Conservation (phyloP, 2,888 invertebrate genomes). For the Dendrolimus houi region DNA sequence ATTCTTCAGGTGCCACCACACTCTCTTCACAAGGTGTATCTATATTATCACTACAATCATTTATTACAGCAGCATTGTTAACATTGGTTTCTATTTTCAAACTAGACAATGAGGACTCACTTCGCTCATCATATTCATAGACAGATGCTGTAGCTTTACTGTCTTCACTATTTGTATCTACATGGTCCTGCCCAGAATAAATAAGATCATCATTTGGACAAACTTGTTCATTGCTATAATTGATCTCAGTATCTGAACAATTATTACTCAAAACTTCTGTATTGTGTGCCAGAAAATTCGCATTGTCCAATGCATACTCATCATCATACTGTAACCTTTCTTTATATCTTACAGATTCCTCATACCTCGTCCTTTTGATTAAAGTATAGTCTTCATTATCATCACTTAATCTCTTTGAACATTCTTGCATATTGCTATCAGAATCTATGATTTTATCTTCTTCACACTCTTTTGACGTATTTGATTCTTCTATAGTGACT, state of each 20-base stretch:
- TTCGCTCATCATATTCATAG: slow-evolving; percentile 64
- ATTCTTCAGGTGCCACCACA: slow-evolving; percentile 18
- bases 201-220: slow-evolving; percentile 42
- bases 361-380: slow-evolving; percentile 56
- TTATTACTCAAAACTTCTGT: slow-evolving; percentile 29
- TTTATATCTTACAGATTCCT: slow-evolving; percentile 29
- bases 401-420: slow-evolving; percentile 54
- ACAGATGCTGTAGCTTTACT: slow-evolving; percentile 52
- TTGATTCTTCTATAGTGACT: slow-evolving; percentile 57
- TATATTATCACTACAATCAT: slow-evolving; percentile 27
- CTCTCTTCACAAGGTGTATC: slow-evolving; percentile 20
- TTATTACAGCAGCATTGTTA: slow-evolving; percentile 27
- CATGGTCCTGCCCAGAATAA: slow-evolving; percentile 47
- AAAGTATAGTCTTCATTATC: slow-evolving; percentile 41
- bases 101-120: slow-evolving; percentile 53
- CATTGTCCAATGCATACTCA: slow-evolving; percentile 12
- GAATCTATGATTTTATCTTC: slow-evolving; percentile 43
- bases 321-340: slow-evolving; percentile 46
- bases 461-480: slow-evolving; percentile 45
- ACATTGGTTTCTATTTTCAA: slow-evolving; percentile 56
- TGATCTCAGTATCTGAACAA: slow-evolving; percentile 45
- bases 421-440: slow-evolving; percentile 38
- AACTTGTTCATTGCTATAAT: slow-evolving; percentile 42
- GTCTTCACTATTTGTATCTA: slow-evolving; percentile 57
- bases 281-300: slow-evolving; percentile 31